Evolutionary conservation across 2,888 invertebrate species (phyloP), one percentile per base, ranked within the genome.

Genomic region (Microchrysa polita): DNA sequence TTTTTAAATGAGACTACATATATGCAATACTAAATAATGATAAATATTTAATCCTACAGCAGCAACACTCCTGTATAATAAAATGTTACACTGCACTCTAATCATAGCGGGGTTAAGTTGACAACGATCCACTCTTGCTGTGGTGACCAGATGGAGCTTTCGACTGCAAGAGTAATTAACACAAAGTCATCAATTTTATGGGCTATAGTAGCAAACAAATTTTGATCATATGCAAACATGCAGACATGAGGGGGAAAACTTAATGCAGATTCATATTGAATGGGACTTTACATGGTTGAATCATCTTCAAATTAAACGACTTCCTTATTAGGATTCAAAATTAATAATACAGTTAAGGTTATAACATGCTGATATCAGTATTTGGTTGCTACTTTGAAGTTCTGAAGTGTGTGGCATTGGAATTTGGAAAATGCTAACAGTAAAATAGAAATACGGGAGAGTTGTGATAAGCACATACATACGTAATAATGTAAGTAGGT

Each of bases 171-270:
- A 53, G 53, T 67, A 67, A 67, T 67, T 67, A 67, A 67, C 67
- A 67, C 67, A 67, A 67, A 67, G 67, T 67, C 52, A 67, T 67
- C 67, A 67, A 67, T 67, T 67, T 67, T 67, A 67, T 67, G 4
- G 67, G 23, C 34, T 52, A 67, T 67, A 23, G 53, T 27, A 48
- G 65, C 10, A 22, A 67, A 67, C 67, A 67, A 67, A 67, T 52
- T 67, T 52, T 67, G 61, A 27, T 16, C 61, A 40, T 40, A 61
- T n/a, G 27, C 7, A 34, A 2, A 5, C 27, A 34, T 18, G 40
- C 27, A 22, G 60, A 27, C 12, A n/a, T n/a, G n/a, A n/a, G n/a
- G n/a, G n/a, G n/a, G n/a, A 34, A 34, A 34, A 34, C 22, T 40
- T n/a, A 14, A 40, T 20, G 60, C 40, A n/a, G 16, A 1, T 34